Conservation (phyloP, 2,113 vertebrate genomes). For the Spea bombifrons region DNA sequence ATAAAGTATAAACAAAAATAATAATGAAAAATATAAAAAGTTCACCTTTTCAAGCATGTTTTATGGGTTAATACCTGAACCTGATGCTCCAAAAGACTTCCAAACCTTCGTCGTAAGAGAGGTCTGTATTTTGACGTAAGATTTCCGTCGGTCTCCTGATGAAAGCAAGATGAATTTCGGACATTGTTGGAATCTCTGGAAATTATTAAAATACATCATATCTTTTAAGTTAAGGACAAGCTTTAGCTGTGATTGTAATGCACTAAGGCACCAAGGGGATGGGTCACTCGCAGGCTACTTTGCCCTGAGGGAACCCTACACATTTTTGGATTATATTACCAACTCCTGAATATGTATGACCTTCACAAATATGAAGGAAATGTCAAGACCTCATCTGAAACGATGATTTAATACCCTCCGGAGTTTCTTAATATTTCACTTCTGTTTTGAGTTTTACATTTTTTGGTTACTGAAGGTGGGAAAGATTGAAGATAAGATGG, state of each 20-base stretch:
- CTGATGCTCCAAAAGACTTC: too few species aligned
- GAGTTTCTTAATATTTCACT: neutral
- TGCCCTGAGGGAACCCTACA: conserved; percentile 11
- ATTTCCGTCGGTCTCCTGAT: neutral
- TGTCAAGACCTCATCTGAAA: neutral
- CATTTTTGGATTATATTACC: conserved; percentile 18
- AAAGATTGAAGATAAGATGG: too few species aligned
- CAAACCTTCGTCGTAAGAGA: too few species aligned
- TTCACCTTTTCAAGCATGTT: too few species aligned
- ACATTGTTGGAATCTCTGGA: neutral
- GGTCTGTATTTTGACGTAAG: too few species aligned
- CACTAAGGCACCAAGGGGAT: conserved; percentile 17
- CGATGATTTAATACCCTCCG: neutral
- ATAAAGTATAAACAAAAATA: too few species aligned
- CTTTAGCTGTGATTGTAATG: conserved; percentile 19
- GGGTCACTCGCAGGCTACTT: conserved; percentile 31
- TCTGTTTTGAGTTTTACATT: neutral
- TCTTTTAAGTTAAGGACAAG: neutral
- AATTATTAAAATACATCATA: conserved; percentile 7
- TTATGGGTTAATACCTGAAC: too few species aligned
- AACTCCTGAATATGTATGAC: conserved; percentile 32
- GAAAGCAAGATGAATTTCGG: neutral
- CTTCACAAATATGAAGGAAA: neutral
- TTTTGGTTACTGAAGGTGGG: too few species aligned
- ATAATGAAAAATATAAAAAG: too few species aligned